Evolutionary conservation across 2,888 invertebrate species (phyloP), one percentile per base, ranked within the genome.

Genomic region (Apotomis capreana): DNA sequence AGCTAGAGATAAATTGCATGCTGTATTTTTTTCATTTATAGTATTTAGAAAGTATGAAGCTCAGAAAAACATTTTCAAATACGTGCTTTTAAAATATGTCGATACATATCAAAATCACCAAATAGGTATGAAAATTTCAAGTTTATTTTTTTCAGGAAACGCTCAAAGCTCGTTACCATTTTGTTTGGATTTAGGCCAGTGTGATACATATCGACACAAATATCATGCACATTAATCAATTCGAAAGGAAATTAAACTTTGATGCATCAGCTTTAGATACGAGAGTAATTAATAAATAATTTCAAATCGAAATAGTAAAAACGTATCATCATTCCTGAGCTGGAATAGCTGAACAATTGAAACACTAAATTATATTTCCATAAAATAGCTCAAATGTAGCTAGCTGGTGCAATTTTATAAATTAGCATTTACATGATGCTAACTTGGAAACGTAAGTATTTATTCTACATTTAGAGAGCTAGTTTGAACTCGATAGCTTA

Each of bases 1-100:
- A 86, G 85, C 84, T 83, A 80, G 62, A 77, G 75, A 78, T 78
- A 78, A 79, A 73, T 79, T 59, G 77, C 87, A 87, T 87, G 87
- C 87, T 83, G 70, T 80, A 80, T 78, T 79, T 73, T 15, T 54
- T 74, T 69, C n/a, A n/a, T n/a, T 75, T 40, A 76, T 70, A 75
- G 76, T 67, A 70, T 79, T 71, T 73, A 74, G 26, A 67, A 79
- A 79, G 5, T 85, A 86, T 77, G 75, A 85, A 85, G 85, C 69
- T 73, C 26, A 68, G 59, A 51, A 36, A 73, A 54, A 36, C 68
- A 70, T 62, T 58, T 67, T 63, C n/a, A 46, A 54, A 3, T 15
- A 68, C 49, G 57, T 61, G 26, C 52, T 37, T 68, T 58, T 46
- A 44, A 57, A 67, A 40, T 40, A 40, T 4, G 40, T 40, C 40